phyloP scores from a whole-genome alignment of 2,888 invertebrate species.

The Villa cingulata region DNA sequence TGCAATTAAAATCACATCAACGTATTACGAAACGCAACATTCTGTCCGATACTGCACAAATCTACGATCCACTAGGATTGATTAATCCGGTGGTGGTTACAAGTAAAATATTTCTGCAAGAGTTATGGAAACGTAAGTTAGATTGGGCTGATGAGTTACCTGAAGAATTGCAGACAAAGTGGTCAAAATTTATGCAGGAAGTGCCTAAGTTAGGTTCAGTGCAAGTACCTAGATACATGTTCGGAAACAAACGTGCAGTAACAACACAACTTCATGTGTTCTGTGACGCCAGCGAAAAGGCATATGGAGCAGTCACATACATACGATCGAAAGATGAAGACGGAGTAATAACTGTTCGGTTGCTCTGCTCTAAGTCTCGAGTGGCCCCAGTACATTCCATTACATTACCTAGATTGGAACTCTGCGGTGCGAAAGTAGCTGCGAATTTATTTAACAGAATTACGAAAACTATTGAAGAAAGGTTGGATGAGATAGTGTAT shows the following conservation, averaged over 20 bases:
- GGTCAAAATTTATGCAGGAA: neutral
- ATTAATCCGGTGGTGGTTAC: neutral
- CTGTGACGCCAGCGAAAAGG: constrained; percentile 5
- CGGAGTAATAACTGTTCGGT: constrained; percentile 7
- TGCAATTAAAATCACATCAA: constrained; percentile 23
- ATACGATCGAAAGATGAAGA: neutral
- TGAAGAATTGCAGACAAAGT: neutral
- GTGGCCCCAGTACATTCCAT: constrained; percentile 13
- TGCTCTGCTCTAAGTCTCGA: constrained; percentile 8
- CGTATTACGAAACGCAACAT: neutral
- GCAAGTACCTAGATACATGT: neutral
- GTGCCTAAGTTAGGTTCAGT: neutral
- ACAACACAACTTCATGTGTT: neutral
- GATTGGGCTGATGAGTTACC: neutral
- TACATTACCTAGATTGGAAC: constrained; percentile 16
- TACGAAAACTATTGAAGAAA: no score
- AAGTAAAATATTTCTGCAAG: neutral
- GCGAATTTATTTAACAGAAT: neutral
- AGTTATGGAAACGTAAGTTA: neutral
- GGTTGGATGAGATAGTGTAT: no score
- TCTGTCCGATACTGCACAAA: neutral
- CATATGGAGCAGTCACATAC: constrained; percentile 3
- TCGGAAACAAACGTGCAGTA: neutral
- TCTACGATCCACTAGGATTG: constrained; percentile 1
- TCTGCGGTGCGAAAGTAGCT: constrained; percentile 11